Evolutionary conservation across 2,888 invertebrate genomes (phyloP).

Genomic region (Sympetrum striolatum): DNA sequence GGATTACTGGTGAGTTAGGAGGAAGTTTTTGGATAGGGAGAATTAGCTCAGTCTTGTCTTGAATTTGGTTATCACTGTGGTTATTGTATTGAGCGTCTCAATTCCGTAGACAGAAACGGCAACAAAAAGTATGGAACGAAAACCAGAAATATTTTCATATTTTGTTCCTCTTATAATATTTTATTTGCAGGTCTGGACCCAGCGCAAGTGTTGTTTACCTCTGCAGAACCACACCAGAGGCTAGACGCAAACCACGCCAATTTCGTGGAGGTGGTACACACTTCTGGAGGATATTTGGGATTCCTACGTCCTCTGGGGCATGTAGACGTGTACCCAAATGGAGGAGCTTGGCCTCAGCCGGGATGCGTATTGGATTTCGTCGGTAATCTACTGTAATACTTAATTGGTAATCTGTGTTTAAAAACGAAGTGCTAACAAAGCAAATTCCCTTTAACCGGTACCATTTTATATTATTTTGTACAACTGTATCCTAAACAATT

Average conservation of each 20-base stretch:
- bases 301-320: constrained; percentile 66
- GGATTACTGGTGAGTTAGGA: constrained; percentile 42
- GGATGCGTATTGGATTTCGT: constrained; percentile 66
- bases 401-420: too few relatives aligned
- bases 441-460: too few relatives aligned
- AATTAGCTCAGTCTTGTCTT: too few relatives aligned
- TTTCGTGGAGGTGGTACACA: constrained; percentile 69
- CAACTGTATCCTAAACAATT: too few relatives aligned
- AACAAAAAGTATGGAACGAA: too few relatives aligned
- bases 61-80: too few relatives aligned
- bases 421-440: too few relatives aligned
- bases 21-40: background rate
- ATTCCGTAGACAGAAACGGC: too few relatives aligned
- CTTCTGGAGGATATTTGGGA: constrained; percentile 69
- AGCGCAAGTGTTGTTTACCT: constrained; percentile 65
- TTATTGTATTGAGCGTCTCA: too few relatives aligned
- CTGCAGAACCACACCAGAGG: constrained; percentile 63
- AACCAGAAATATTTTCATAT: too few relatives aligned
- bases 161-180: constrained; percentile 2
- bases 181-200: constrained; percentile 65
- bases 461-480: too few relatives aligned
- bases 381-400: constrained; percentile 55
- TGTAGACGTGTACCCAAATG: constrained; percentile 71
- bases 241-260: constrained; percentile 67
- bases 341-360: constrained; percentile 64